Conservation (phyloP, 1,140 invertebrate species). For the Drosophila bipectinata region DNA sequence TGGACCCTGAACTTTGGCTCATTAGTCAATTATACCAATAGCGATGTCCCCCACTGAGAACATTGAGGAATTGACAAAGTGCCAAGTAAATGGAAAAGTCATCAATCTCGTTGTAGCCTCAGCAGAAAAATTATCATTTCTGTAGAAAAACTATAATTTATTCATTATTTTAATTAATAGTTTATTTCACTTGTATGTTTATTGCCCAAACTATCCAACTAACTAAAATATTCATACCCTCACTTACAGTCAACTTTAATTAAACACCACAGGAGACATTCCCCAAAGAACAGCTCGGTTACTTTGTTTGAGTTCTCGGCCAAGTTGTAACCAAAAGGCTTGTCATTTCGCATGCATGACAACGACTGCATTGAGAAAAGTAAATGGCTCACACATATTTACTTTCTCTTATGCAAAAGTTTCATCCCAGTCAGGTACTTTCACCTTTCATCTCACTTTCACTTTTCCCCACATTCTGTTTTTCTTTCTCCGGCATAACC, state of each 20-base stretch:
- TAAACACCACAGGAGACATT: slow-evolving; percentile 5
- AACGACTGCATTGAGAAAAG: slow-evolving; percentile 21
- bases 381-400: background rate
- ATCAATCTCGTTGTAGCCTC: slow-evolving; percentile 35
- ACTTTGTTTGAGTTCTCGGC: slow-evolving; percentile 7
- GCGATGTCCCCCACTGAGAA: slow-evolving; percentile 10
- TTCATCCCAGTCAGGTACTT: background rate
- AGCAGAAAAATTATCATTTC: background rate
- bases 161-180: background rate
- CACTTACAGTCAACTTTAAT: slow-evolving; percentile 15
- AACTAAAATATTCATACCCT: too few relatives aligned
- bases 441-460: slow-evolving; percentile 7
- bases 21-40: slow-evolving; percentile 43
- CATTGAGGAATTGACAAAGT: slow-evolving; percentile 21
- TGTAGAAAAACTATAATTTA: too few relatives aligned
- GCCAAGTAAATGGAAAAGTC: slow-evolving; percentile 41
- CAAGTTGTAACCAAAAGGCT: background rate
- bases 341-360: slow-evolving; percentile 40
- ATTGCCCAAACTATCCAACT: too few relatives aligned
- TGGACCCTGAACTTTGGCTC: slow-evolving; percentile 43
- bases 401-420: slow-evolving; percentile 10
- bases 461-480: slow-evolving; percentile 4
- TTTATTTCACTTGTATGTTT: background rate
- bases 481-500: slow-evolving; percentile 44
- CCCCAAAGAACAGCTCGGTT: background rate